A percentile compares a stretch with the other conserved stretches of the same genome.
These are phyloP conservation scores for Troglohyphantes excavatus DNA, from an alignment of 2,888 invertebrate genomes.

Conservation along the genomic window DNA sequence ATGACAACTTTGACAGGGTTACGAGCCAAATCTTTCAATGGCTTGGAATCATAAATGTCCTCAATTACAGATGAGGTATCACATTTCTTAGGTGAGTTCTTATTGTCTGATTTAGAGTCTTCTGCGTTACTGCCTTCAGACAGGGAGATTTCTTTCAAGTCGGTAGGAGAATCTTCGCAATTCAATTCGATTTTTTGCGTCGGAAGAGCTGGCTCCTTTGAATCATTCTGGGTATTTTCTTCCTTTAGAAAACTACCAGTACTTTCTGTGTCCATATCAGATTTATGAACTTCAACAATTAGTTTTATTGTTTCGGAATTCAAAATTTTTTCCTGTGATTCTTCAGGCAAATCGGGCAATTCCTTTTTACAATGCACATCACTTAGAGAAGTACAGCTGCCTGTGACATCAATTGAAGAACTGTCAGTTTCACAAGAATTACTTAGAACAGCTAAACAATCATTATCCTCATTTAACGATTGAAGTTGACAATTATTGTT, in stretches of 20 bases:
- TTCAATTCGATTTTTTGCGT: neutral
- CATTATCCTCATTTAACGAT: neutral
- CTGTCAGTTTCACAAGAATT: neutral
- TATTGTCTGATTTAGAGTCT: neutral
- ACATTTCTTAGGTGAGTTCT: conserved; percentile 13
- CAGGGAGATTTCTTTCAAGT: conserved; percentile 2
- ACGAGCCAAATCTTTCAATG: conserved; percentile 20
- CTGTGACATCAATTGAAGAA: neutral
- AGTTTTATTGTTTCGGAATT: conserved; percentile 22
- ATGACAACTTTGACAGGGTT: conserved; percentile 77
- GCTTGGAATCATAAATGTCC: conserved; percentile 25
- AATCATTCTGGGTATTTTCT: neutral
- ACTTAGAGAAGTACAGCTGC: neutral
- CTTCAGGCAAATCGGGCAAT: conserved; percentile 11
- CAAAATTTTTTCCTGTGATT: neutral
- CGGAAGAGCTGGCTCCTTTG: neutral
- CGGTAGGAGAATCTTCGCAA: conserved; percentile 24
- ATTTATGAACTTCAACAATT: conserved; percentile 29
- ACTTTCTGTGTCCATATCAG: conserved; percentile 15
- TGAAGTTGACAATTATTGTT: neutral
- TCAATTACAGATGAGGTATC: conserved; percentile 21
- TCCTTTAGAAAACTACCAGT: neutral
- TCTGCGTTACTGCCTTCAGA: neutral
- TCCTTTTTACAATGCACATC: conserved; percentile 23
- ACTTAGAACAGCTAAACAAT: neutral